Conservation (phyloP, 2,113 vertebrate species). For the Rhea americana region DNA sequence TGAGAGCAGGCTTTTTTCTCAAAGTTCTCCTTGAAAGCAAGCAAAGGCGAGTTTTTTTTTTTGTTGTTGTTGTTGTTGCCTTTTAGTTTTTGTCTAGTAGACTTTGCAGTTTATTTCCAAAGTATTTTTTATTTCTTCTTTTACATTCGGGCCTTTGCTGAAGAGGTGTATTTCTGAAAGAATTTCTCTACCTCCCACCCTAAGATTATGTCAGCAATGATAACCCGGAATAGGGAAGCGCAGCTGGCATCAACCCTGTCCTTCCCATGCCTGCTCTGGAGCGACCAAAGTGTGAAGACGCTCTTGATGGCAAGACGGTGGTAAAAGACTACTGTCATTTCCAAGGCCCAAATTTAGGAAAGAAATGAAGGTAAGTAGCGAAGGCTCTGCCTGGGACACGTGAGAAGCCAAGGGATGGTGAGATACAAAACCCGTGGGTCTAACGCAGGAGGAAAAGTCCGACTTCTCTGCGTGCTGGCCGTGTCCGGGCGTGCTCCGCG, state of each 20-base stretch:
- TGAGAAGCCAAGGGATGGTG: background rate
- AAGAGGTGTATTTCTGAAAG: background rate
- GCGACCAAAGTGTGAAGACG: background rate
- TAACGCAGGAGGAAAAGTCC: rapidly evolving
- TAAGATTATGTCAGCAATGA: background rate
- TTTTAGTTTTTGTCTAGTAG: background rate
- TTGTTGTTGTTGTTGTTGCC: background rate
- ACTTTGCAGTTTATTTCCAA: background rate
- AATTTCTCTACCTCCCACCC: background rate
- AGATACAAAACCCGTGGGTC: background rate
- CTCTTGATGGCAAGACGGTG: background rate
- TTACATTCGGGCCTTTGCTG: background rate
- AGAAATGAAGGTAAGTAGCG: background rate
- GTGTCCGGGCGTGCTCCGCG: rapidly evolving
- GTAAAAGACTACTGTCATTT: background rate
- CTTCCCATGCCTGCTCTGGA: rapidly evolving
- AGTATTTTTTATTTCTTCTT: background rate
- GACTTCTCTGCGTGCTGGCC: rapidly evolving
- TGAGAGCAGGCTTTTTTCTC: background rate
- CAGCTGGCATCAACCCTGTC: background rate
- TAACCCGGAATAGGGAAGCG: background rate
- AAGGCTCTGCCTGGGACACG: background rate
- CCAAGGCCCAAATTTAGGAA: background rate
- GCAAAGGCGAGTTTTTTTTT: background rate
- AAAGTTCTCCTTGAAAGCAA: background rate